Evolutionary conservation across 2,113 vertebrate species (phyloP).

Genomic region (Pterophyllum scalare): DNA sequence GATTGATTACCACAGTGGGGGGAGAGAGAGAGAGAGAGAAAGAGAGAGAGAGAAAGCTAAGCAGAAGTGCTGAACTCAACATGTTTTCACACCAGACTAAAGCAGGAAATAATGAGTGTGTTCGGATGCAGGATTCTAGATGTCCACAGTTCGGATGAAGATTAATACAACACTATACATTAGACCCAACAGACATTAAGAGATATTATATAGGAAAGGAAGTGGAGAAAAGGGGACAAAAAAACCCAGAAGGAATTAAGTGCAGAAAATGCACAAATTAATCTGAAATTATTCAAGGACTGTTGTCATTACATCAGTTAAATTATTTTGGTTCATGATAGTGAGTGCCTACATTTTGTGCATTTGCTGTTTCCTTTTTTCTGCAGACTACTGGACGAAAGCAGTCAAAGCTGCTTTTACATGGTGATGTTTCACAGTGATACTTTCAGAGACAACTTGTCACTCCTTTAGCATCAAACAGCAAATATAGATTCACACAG

Average conservation of each 20-base stretch:
- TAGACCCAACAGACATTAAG: not conserved
- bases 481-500: not conserved
- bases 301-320: no score
- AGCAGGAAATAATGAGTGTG: not conserved
- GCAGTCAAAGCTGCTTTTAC: not conserved
- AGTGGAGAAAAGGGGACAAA: no score
- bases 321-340: not conserved
- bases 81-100: slow-evolving; percentile 48
- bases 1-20: slow-evolving; percentile 47
- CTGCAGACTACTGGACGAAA: not conserved
- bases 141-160: not conserved
- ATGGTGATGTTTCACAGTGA: not conserved
- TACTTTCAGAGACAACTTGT: not conserved
- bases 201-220: not conserved
- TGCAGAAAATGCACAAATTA: not conserved
- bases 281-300: not conserved
- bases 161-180: not conserved
- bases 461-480: not conserved
- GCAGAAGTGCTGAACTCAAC: slow-evolving; percentile 73
- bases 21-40: slow-evolving; percentile 40
- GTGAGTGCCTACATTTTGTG: no score
- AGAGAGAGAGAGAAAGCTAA: slow-evolving; percentile 39
- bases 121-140: not conserved
- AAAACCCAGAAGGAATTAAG: not conserved
- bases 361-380: not conserved